Conservation (phyloP, 2,797 vertebrate genomes). For the Melanotaenia boesemani region DNA sequence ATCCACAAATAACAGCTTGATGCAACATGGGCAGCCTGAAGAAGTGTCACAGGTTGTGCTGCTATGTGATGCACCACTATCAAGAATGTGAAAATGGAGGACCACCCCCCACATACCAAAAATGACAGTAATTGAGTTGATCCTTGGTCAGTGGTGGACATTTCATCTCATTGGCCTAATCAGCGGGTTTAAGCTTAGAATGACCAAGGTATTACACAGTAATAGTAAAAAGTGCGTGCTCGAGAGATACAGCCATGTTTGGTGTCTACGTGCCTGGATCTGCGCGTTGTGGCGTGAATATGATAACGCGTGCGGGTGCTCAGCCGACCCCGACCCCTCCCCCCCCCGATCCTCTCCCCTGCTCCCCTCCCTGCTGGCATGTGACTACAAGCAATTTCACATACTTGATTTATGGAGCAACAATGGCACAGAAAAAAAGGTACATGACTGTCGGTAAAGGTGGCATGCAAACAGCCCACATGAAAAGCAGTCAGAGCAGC, state of each 20-base stretch:
- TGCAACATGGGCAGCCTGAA: background rate
- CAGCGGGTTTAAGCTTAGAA: conserved; percentile 50
- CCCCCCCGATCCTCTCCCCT: background rate
- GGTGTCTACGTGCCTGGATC: conserved; percentile 33
- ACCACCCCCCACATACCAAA: conserved; percentile 28
- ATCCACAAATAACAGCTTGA: background rate
- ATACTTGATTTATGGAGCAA: conserved; percentile 14
- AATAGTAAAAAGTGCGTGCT: conserved; percentile 20
- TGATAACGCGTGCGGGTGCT: conserved; percentile 35
- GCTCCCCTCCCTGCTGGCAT: conserved; percentile 34
- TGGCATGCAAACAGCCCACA: conserved; percentile 16
- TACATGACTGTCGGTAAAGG: background rate
- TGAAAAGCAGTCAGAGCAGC: conserved; percentile 9
- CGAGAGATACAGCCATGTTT: conserved; percentile 35
- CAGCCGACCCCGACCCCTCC: conserved; percentile 12
- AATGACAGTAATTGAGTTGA: conserved; percentile 32
- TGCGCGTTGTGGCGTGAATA: conserved; percentile 25
- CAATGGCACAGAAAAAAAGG: background rate
- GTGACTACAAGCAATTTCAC: conserved; percentile 46
- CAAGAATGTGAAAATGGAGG: conserved; percentile 46
- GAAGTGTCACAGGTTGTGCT: conserved; percentile 29
- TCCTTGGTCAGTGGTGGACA: conserved; percentile 58
- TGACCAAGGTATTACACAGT: conserved; percentile 50
- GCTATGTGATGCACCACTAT: conserved; percentile 49
- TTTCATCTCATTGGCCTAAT: conserved; percentile 66